Evolutionary conservation across 2,888 invertebrate genomes (phyloP), one percentile per base, ranked within the genome.

Genomic region (Campopleginae sp.): DNA sequence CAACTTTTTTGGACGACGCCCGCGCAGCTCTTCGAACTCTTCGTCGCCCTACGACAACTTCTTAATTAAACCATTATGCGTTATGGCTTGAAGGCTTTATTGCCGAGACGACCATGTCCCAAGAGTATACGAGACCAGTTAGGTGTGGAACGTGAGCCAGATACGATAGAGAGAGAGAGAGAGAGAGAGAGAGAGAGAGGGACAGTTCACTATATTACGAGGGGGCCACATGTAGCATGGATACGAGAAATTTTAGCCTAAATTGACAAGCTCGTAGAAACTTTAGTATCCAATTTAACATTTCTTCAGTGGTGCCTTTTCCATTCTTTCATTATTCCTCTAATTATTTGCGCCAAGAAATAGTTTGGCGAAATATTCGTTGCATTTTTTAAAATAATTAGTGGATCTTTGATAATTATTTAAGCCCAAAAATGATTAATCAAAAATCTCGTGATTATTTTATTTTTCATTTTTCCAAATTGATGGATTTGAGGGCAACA

Each of bases 41-140:
- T 38, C 38, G 10, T 82, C 82, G 76, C 33, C 75, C 82, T 83
- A 88, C 88, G 90, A 90, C 91, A 92, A 91, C 90, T 92, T 92
- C 91, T 92, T 92, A 92, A 92, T 92, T 92, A 92, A 93, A 92
- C 90, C 91, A 92, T 93, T 92, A 92, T 91, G 91, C 91, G 89
- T 91, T 90, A 90, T 89, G 89, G 89, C 89, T 88, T 86, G 87
- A 86, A 89, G 90, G 89, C 91, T 92, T 92, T 92, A 92, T 92
- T 92, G 89, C 88, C 88, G 87, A 82, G 70, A 72, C 66, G 83
- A 82, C 79, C 84, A 79, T 80, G 75, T 76, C 85, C 74, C 85
- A 51, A 48, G 84, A 81, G 82, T 81, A 86, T 78, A 87, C 86
- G 87, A 84, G 87, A 77, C 82, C 58, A 83, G 81, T 82, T 66